Base-by-base conservation (phyloP, 2,113 vertebrate genomes). In the Cavia porcellus region DNA sequence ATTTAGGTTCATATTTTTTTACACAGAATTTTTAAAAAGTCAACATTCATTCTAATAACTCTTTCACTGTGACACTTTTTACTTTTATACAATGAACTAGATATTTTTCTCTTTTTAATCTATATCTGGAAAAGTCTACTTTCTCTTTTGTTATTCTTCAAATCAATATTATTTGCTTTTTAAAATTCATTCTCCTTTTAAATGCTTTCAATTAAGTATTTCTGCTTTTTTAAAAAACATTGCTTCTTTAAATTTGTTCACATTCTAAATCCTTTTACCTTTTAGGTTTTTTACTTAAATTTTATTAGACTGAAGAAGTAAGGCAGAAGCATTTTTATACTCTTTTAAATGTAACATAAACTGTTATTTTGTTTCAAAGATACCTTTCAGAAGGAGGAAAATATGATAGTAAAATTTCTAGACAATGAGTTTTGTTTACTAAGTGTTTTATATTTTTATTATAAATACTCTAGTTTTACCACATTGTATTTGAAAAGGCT, bases 131-230 rank as follows among this genome's bases (percentile, higher is more conserved):
- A 55, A 75, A 83, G 12, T 50, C 20, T 59, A 45, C 64, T 28
- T 55, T n/a, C 47, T 25, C 1, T 52, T 92, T 77, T 50, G 7
- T 72, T 47, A 59, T 87, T 68, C 19, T 92, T 81, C 47, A 81
- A 94, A 64, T 88, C 45, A 74, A 74, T 14, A 35, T 68, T 52
- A n/a, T 45, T 89, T 66, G 25, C 14, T 68, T 81, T 89, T 66
- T 52, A 86, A 83, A 81, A 66, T 64, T 62, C 62, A 79, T 89
- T 80, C 38, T 80, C 42, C 0, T n/a, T 35, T 57, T 92, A 66
- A 81, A 68, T 94, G 8, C 57, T 89, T 89, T 42, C 5, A 94
- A 66, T 59, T 64, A 74, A 80, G 28, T 77, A 55, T 89, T 94
- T 68, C 28, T 86, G 50, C 28, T 68, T 89, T 89, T 47, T 42